phyloP scores from a whole-genome alignment of 1,140 invertebrate species.

The Tachypleus tridentatus region DNA sequence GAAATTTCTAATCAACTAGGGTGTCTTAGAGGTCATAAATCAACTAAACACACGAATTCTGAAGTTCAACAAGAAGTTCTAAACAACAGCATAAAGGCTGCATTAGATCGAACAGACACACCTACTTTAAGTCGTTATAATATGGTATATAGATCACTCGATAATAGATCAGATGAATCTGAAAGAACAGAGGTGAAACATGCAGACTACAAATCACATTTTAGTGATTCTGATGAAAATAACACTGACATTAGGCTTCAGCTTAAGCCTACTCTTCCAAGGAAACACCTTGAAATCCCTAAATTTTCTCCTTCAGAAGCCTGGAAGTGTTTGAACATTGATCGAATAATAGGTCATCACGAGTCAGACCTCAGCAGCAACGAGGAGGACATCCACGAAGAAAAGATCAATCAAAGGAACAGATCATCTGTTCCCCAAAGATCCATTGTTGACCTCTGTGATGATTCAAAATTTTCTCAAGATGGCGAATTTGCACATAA shows the following conservation, averaged over 20 bases:
- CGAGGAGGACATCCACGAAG: slow-evolving; percentile 35
- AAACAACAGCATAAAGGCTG: no score
- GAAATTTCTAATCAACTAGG: no score
- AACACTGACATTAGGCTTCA: slow-evolving; percentile 48
- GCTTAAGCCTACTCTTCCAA: slow-evolving; percentile 58
- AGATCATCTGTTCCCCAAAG: slow-evolving; percentile 38
- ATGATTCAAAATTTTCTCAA: slow-evolving; percentile 64
- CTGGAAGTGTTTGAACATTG: slow-evolving; percentile 50
- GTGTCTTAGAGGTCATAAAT: no score
- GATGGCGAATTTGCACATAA: slow-evolving; percentile 37
- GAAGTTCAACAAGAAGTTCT: no score
- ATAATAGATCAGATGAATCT: no score
- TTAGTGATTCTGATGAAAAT: slow-evolving; percentile 14
- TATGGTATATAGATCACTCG: no score
- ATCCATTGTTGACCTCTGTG: slow-evolving; percentile 47
- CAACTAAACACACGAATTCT: no score
- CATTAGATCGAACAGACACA: no score
- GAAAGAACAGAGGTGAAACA: no score
- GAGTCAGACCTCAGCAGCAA: slow-evolving; percentile 24
- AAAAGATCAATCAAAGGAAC: slow-evolving; percentile 40
- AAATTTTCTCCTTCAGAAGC: slow-evolving; percentile 68
- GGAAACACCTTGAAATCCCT: slow-evolving; percentile 57
- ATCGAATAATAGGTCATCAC: slow-evolving; percentile 12
- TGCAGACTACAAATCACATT: not conserved
- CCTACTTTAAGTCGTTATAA: no score